These are phyloP conservation scores for Sarcophaga bullata DNA, from an alignment of 1,140 invertebrate species.

Conservation along the genomic window DNA sequence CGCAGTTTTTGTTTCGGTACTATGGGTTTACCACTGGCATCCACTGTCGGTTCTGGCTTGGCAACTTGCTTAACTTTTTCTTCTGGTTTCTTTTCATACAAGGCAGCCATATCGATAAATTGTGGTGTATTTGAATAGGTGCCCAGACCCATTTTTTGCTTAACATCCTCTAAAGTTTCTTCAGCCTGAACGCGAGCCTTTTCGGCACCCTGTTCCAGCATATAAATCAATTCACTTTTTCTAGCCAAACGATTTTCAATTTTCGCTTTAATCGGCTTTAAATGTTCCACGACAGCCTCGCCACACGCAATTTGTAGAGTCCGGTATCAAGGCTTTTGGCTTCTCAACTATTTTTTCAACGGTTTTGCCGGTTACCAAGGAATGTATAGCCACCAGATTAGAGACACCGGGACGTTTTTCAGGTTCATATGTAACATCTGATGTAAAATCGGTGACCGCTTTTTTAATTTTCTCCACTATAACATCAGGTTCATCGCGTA, in stretches of 20 bases:
- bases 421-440: conserved; percentile 84
- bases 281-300: conserved; percentile 78
- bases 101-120: neutral
- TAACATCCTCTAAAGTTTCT: conserved; percentile 77
- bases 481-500: conserved; percentile 82
- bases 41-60: neutral
- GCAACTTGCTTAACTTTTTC: neutral
- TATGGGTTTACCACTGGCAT: neutral
- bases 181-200: conserved; percentile 77
- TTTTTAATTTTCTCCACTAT: conserved; percentile 89
- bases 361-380: conserved; percentile 75
- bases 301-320: conserved; percentile 81
- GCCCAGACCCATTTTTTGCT: conserved; percentile 72
- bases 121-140: conserved; percentile 34
- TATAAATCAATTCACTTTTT: conserved; percentile 72
- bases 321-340: conserved; percentile 77
- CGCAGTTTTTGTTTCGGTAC: conserved; percentile 43
- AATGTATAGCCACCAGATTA: conserved; percentile 89
- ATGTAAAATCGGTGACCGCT: conserved; percentile 90
- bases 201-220: conserved; percentile 77
- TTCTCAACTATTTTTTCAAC: conserved; percentile 79
- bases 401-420: conserved; percentile 83
- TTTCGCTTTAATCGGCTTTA: conserved; percentile 77
- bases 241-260: conserved; percentile 72
- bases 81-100: neutral